A percentile compares a stretch with the other conserved stretches of the same genome.
These are phyloP conservation scores for Setophaga kirtlandii DNA, from an alignment of 2,113 vertebrate genomes.

Conservation along the genomic window DNA sequence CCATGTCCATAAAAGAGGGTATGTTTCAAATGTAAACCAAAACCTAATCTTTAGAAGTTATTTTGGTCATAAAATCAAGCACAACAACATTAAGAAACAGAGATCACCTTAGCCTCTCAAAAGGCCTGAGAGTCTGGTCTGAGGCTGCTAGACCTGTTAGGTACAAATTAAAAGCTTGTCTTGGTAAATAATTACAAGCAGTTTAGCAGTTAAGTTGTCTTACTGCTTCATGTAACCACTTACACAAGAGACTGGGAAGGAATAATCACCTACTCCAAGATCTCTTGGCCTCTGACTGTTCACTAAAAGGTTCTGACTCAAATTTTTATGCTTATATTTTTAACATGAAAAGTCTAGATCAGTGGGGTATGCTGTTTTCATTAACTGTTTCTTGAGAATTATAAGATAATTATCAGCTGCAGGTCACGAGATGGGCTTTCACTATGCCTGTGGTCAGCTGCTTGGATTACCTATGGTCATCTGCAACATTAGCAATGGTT, in stretches of 20 bases:
- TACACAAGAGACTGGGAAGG: not conserved
- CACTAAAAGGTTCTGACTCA: not conserved
- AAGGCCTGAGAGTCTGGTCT: not conserved
- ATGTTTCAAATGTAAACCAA: not conserved
- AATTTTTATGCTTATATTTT: not conserved
- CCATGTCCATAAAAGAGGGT: not conserved
- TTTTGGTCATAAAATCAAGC: not conserved
- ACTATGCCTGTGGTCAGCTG: not conserved
- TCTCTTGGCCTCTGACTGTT: not conserved
- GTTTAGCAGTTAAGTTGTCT: not conserved
- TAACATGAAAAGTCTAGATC: not conserved
- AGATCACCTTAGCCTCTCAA: not conserved
- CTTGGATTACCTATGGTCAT: not conserved
- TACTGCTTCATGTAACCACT: not conserved
- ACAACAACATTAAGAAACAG: not conserved
- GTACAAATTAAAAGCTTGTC: not conserved
- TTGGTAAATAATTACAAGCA: conserved; percentile 19
- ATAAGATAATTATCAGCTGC: not conserved
- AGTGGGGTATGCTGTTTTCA: not conserved
- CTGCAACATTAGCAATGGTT: not conserved
- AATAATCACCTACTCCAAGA: not conserved
- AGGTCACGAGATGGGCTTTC: not conserved
- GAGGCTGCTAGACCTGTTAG: not conserved
- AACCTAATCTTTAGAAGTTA: not conserved
- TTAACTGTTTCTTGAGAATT: not conserved